Base-by-base conservation (phyloP, 2,888 invertebrate genomes). In the Zele albiditarsus region DNA sequence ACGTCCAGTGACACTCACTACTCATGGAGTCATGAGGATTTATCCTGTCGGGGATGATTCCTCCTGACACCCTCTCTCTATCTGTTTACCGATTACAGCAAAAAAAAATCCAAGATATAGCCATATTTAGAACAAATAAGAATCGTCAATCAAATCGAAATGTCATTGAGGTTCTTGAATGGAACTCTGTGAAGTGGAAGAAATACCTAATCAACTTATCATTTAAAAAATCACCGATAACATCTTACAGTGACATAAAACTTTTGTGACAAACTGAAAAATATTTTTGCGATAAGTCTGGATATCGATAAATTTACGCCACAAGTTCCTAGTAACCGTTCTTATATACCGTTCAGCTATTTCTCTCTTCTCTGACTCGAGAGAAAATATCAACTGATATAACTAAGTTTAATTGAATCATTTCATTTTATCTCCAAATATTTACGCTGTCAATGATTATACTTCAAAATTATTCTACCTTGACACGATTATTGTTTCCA, bases 401-500 rank as follows among this genome's bases (percentile, higher is more conserved):
- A 2, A 38, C 38, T 38, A 38, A 38, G 2, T n/a, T 10, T n/a
- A 3, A 23, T 63, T 42, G 6, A 42, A 46, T 42, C 46, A n/a
- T 38, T 20, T 10, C 20, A 49, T 68, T 57, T 23, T 33, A 53
- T 28, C 31, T 27, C 12, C n/a, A 31, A n/a, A n/a, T n/a, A 20
- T 27, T 12, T 2, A 16, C 33, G n/a, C 5, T 27, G 28, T 28
- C 12, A 53, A 20, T 53, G 46, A 49, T 16, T n/a, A 8, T n/a
- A 20, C 31, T 53, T 6, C 3, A 0, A 23, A n/a, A 31, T 8
- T 38, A 27, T 53, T 73, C 78, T 84, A 87, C 87, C 87, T 86
- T 81, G 80, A 80, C 73, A 75, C 70, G 63, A 80, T 80, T 86
- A 85, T 82, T 86, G 87, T 79, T 86, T 85, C 85, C 87, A 86